Conservation (phyloP, 2,888 invertebrate genomes). For the Ochlodes sylvanus region DNA sequence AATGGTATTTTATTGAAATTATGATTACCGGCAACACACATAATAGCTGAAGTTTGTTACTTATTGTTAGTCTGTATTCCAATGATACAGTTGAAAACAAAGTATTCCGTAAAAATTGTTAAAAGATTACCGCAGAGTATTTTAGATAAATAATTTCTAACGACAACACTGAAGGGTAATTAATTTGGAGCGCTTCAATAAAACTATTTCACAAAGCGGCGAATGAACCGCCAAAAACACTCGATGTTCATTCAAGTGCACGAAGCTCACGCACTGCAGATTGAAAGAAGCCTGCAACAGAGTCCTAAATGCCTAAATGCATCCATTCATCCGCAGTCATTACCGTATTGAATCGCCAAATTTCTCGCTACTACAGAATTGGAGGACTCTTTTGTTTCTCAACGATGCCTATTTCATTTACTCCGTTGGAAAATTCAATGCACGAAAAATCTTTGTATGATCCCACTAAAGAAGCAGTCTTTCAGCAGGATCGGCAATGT, state of each 20-base stretch:
- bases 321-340: conserved; percentile 69
- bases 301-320: conserved; percentile 60
- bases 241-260: conserved; percentile 43
- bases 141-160: background rate
- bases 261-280: conserved; percentile 42
- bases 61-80: conserved; percentile 5
- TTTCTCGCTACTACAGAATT: conserved; percentile 60
- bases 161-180: conserved; percentile 34
- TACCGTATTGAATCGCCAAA: conserved; percentile 79
- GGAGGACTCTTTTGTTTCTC: conserved; percentile 44
- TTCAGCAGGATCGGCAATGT: conserved; percentile 35
- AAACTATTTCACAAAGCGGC: conserved; percentile 38
- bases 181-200: conserved; percentile 37
- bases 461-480: conserved; percentile 38
- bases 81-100: background rate
- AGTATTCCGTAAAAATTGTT: background rate
- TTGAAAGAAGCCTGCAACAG: conserved; percentile 59
- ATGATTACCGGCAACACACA: conserved; percentile 2
- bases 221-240: conserved; percentile 39
- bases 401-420: conserved; percentile 40
- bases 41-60: conserved; percentile 15
- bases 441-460: conserved; percentile 39
- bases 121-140: background rate
- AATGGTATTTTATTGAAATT: background rate
- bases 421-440: conserved; percentile 35